These are phyloP conservation scores for Chaetophractus vellerosus DNA, from an alignment of 2,797 vertebrate species.

Conservation along the genomic window DNA sequence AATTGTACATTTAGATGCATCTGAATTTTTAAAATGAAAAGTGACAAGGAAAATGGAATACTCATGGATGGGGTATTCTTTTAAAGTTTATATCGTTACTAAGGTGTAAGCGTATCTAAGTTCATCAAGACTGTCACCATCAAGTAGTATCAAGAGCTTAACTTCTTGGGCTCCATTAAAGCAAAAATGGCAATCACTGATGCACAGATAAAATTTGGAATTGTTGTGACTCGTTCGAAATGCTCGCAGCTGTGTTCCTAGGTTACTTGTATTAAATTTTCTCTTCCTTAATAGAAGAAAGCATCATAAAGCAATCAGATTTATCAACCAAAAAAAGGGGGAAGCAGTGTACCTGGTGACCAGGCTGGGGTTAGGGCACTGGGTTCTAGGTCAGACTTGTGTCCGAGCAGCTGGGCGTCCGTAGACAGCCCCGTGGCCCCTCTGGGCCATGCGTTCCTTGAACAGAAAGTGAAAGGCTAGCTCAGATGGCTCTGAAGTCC, in stretches of 20 bases:
- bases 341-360: accelerated
- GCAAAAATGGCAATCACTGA: not conserved
- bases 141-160: not conserved
- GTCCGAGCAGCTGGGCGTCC: not conserved
- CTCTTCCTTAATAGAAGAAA: not conserved
- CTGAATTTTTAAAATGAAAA: conserved; percentile 3
- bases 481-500: not conserved
- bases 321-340: not conserved
- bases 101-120: not conserved
- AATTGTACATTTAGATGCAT: not conserved
- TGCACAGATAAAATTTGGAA: not conserved
- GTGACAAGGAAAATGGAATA: not conserved
- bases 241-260: not conserved
- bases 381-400: not conserved
- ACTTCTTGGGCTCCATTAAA: not conserved
- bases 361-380: accelerated
- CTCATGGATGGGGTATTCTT: not conserved
- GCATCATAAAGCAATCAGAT: too few species aligned
- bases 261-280: not conserved
- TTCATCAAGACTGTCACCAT: not conserved
- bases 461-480: not conserved
- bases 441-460: not conserved
- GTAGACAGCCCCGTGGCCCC: not conserved
- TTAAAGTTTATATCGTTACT: not conserved
- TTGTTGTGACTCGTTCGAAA: not conserved